A percentile compares a stretch with the other conserved stretches of the same genome.
Conservation (phyloP, 2,888 invertebrate species). For the Poecilus cupreus region DNA sequence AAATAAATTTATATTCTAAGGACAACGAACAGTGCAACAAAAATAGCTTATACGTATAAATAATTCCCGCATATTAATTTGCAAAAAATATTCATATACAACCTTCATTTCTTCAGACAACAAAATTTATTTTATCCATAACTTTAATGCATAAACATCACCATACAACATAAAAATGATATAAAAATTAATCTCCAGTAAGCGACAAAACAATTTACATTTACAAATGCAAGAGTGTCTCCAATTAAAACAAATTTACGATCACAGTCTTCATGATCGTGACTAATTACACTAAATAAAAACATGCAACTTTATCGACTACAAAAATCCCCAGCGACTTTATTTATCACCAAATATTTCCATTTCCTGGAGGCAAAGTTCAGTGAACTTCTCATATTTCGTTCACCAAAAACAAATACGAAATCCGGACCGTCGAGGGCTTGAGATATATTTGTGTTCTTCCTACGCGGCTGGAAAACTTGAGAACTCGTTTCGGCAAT, state of each 20-base stretch:
- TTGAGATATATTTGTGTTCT: background rate
- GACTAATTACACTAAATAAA: background rate
- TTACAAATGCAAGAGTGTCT: background rate
- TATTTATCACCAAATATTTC: constrained; percentile 33
- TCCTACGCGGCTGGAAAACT: background rate
- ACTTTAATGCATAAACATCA: too few relatives aligned
- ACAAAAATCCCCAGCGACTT: background rate
- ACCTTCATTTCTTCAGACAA: background rate
- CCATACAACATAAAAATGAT: background rate
- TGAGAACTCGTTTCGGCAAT: background rate
- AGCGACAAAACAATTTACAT: background rate
- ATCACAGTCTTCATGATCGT: background rate
- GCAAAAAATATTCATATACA: background rate
- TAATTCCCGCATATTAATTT: too few relatives aligned
- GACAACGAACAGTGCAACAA: background rate
- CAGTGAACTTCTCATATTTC: constrained; percentile 27
- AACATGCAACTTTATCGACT: background rate
- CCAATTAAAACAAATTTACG: constrained; percentile 22
- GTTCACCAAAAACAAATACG: background rate
- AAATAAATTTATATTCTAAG: too few relatives aligned
- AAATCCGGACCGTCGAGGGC: background rate
- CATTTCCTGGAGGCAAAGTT: constrained; percentile 28
- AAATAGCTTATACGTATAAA: background rate
- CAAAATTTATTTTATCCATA: too few relatives aligned
- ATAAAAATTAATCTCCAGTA: background rate